These are phyloP conservation scores for Syngnathus floridae DNA, from an alignment of 2,113 vertebrate species.

Conservation along the genomic window DNA sequence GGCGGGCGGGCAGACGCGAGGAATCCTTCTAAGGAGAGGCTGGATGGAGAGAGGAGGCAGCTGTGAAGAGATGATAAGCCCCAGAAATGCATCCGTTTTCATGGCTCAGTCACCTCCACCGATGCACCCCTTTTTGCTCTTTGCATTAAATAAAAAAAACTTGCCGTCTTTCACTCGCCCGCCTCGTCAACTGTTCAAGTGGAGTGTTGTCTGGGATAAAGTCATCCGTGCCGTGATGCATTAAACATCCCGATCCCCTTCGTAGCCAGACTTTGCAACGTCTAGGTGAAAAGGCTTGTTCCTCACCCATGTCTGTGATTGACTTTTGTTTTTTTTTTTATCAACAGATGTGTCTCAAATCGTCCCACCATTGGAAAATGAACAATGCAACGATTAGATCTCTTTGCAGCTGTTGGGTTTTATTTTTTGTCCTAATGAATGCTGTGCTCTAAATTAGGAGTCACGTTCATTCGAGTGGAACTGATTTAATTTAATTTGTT, in stretches of 20 bases:
- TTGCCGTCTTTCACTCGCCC: conserved; percentile 41
- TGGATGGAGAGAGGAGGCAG: conserved; percentile 23
- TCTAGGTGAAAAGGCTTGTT: conserved; percentile 68
- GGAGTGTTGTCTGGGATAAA: conserved; percentile 58
- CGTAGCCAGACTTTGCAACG: conserved; percentile 44
- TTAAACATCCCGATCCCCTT: conserved; percentile 57
- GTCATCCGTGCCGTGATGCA: conserved; percentile 51
- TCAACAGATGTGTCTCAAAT: conserved; percentile 3
- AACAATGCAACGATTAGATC: background rate
- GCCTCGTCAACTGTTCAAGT: conserved; percentile 58
- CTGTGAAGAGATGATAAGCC: conserved; percentile 62
- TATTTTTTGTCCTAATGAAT: background rate
- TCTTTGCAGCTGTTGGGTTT: background rate
- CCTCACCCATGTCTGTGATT: conserved; percentile 35
- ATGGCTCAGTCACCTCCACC: conserved; percentile 47
- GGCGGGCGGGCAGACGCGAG: background rate
- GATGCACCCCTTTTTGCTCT: conserved; percentile 21
- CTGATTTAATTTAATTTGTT: background rate
- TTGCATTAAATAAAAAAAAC: conserved; percentile 41
- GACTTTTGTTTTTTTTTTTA: conserved; percentile 7
- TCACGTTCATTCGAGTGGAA: background rate
- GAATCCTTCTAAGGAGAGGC: background rate
- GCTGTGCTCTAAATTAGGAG: background rate
- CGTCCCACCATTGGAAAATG: too few species aligned
- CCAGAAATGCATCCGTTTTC: conserved; percentile 58